A percentile compares a stretch with the other conserved stretches of the same genome.
Evolutionary conservation across 1,140 invertebrate species (phyloP).

Genomic region (Penaeus indicus): DNA sequence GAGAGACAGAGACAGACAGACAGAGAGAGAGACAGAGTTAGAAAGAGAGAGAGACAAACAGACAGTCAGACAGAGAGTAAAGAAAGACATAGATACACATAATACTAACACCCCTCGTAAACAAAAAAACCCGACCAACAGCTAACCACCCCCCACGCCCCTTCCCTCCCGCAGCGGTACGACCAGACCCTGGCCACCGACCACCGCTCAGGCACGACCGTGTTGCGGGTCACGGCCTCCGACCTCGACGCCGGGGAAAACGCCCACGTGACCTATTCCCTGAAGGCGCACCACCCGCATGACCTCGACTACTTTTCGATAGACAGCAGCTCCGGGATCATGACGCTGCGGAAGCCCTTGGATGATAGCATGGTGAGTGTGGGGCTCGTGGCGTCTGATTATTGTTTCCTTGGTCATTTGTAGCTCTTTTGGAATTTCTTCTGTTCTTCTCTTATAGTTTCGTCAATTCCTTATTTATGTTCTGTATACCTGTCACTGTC

Average conservation of each 20-base stretch:
- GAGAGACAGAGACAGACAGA: no score
- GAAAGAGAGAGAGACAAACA: no score
- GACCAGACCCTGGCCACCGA: slow-evolving; percentile 45
- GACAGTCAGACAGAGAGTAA: no score
- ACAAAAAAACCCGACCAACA: no score
- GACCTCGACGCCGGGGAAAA: slow-evolving; percentile 38
- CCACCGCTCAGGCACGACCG: slow-evolving; percentile 21
- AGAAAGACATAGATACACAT: no score
- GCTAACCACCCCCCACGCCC: background rate
- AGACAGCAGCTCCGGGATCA: slow-evolving; percentile 23
- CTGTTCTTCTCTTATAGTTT: background rate
- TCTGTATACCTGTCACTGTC: background rate
- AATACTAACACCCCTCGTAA: no score
- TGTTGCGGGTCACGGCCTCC: slow-evolving; percentile 44
- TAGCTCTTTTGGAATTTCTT: background rate
- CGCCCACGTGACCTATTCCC: slow-evolving; percentile 29
- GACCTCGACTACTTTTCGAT: slow-evolving; percentile 38
- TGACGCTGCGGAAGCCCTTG: slow-evolving; percentile 28
- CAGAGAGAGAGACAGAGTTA: no score
- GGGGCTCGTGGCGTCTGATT: no score
- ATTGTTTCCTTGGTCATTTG: background rate
- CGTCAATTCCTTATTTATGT: background rate
- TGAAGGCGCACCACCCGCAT: slow-evolving; percentile 30
- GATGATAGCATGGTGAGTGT: slow-evolving; percentile 32
- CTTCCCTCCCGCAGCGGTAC: slow-evolving; percentile 15